Evolutionary conservation across 2,113 vertebrate species (phyloP), one percentile per base, ranked within the genome.

Genomic region (Barnardius zonarius): DNA sequence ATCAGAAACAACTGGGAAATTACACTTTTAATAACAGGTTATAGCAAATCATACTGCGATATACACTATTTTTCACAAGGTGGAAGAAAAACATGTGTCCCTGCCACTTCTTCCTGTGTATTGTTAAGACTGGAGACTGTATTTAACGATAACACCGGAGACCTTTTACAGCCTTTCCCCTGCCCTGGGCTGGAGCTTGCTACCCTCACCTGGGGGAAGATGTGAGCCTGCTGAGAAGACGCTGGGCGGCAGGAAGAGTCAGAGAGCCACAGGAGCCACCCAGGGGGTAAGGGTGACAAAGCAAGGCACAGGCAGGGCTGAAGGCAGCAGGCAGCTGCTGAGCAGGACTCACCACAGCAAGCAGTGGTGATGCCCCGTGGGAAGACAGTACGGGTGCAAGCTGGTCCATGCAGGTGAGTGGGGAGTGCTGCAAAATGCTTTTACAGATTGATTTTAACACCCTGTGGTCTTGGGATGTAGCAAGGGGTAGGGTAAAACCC

Each of bases 161-260:
- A 11, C 41, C 31, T 57, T n/a, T 12, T 4, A 10, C 11, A 67
- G 68, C 61, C 31, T 33, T 66, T 48, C 27, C n/a, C 31, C 59
- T 54, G n/a, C 35, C 52, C 37, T 3, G 13, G 51, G 51, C 66
- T 91, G 80, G 49, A 70, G 64, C 84, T 63, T 22, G 37, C 43
- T 37, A 97, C 2, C 92, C 97, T 77, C 96, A 97, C 52, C 86
- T 96, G 48, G 97, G 95, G 83, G 94, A 76, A 51, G 84, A 16
- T 1, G 48, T 0, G 7, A 76, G 51, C 11, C 46, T 4, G 19
- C 41, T 44, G 57, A 1, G 55, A 8, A 7, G 78, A 64, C 59
- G 43, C 43, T 51, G 76, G 61, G 68, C 59, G 23, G 46, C 1
- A 10, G 89, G 63, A 97, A 94, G 77, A 79, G 96, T 13, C 13